Evolutionary conservation across 2,113 vertebrate species (phyloP), one percentile per base, ranked within the genome.

Genomic region (Tyrannus savana): DNA sequence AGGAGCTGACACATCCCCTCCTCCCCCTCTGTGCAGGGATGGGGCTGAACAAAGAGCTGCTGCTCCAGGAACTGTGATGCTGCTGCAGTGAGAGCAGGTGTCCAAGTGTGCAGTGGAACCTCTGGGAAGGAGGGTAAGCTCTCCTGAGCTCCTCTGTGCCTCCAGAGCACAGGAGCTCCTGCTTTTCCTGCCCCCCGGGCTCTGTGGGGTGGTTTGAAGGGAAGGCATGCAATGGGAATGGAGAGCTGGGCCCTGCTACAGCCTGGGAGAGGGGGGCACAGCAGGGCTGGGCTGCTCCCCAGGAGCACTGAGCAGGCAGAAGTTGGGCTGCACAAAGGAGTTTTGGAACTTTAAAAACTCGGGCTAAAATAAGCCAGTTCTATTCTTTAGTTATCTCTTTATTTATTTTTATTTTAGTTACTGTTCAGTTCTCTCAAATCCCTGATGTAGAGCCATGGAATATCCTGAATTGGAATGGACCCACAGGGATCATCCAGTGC

Each of bases 81-180:
- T 19, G 8, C 81, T 72, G 81, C 5, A 56, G 49, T 72, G 25
- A 17, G 69, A 78, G 84, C 69, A 22, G 91, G 41, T 14, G 3
- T 10, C 42, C 1, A 0, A 4, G 37, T 17, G 75, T 14, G 7
- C 5, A 0, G 5, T 13, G 4, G 8, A 46, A 3, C 55, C 16
- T 14, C 5, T 4, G 28, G 19, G 50, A 10, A 16, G 16, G 19
- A 50, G n/a, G 0, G 2, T 13, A 10, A 42, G 31, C 10, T 64
- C 25, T 67, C 5, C 50, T 18, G 37, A 19, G 44, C 16, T 76
- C 24, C 44, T 41, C 60, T 64, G 46, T 37, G 42, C 3, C 3
- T 14, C 6, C 77, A 12, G 31, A 58, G 63, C 5, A 2, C 24
- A 3, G 60, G 7, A 28, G 2, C 75, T 64, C 19, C 74, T n/a